These are phyloP conservation scores for Unio pictorum DNA, from an alignment of 2,888 invertebrate species.

Conservation along the genomic window DNA sequence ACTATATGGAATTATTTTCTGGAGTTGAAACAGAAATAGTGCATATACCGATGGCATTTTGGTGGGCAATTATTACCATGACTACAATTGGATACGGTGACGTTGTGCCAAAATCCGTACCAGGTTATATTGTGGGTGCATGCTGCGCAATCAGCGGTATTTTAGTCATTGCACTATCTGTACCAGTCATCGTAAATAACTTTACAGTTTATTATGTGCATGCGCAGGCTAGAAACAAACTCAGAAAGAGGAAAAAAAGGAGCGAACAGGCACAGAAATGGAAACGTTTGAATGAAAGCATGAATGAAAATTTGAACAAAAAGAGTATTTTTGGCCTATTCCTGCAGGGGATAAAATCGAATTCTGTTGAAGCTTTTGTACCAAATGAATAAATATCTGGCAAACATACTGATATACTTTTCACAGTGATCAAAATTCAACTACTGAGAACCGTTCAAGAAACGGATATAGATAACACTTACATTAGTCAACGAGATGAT, in stretches of 20 bases:
- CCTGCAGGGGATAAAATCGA: too few relatives aligned
- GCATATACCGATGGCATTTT: constrained; percentile 84
- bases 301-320: constrained; percentile 24
- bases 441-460: too few relatives aligned
- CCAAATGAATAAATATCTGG: too few relatives aligned
- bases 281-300: constrained; percentile 33
- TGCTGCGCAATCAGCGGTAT: constrained; percentile 53
- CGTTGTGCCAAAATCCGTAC: constrained; percentile 40
- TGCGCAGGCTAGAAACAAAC: constrained; percentile 50
- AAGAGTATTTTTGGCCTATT: too few relatives aligned
- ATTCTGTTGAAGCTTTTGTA: too few relatives aligned
- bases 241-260: constrained; percentile 40
- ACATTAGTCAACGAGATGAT: too few relatives aligned
- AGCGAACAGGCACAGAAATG: constrained; percentile 42
- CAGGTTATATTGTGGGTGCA: constrained; percentile 49
- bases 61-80: constrained; percentile 92
- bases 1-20: constrained; percentile 40
- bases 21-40: constrained; percentile 27
- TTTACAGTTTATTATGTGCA: constrained; percentile 53
- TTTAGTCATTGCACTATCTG: constrained; percentile 51
- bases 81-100: constrained; percentile 82
- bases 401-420: too few relatives aligned
- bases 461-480: too few relatives aligned
- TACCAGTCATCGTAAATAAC: constrained; percentile 54
- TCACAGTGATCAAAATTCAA: too few relatives aligned